Evolutionary conservation across 64 coral and sea anemone species (phyloP), one percentile per base, ranked within the genome.

Genomic region (Porites australiensis): DNA sequence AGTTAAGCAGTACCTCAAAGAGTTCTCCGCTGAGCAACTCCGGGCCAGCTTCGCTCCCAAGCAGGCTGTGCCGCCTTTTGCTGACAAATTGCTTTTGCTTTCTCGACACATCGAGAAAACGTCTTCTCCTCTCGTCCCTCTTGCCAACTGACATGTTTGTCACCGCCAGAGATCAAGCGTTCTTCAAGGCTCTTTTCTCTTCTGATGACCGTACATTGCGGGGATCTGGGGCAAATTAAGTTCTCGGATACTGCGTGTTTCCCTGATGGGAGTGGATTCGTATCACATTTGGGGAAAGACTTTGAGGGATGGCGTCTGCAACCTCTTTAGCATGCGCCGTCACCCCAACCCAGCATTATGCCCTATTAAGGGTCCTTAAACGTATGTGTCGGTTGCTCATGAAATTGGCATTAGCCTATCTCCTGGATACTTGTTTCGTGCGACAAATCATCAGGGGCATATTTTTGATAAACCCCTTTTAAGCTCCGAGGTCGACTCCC

Each of bases 281-380:
- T 50, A 71, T 37, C 82, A 86, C 44, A 27, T 54, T 0, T 86
- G 61, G 61, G 59, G 82, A 0, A 86, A 86, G 52, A 86, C 82
- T 16, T 50, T 86, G 46, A 22, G 82, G 22, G 61, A 18, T 70
- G 61, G 61, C 13, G 55, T 54, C 11, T 58, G 14, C 53, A 82
- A 82, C 20, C 48, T 82, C 13, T 82, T 82, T 82, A 54, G 78
- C 21, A 53, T 82, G 11, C 50, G 78, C 43, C 13, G 78, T 0
- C 78, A 82, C 53, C 50, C 78, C 27, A 82, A 82, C 78, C 78
- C 50, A 52, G 4, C 60, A 8, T 27, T 82, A 20, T 82, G 78
- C 4, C 78, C 78, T 59, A 58, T 82, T 1, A 77, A 3, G 9
- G 52, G 4, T 54, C 4, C 9, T 9, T 4, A 54, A 54, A 54